Evolutionary conservation across 1,140 invertebrate species (phyloP), one percentile per base, ranked within the genome.

Genomic region (Ganaspis sp.): DNA sequence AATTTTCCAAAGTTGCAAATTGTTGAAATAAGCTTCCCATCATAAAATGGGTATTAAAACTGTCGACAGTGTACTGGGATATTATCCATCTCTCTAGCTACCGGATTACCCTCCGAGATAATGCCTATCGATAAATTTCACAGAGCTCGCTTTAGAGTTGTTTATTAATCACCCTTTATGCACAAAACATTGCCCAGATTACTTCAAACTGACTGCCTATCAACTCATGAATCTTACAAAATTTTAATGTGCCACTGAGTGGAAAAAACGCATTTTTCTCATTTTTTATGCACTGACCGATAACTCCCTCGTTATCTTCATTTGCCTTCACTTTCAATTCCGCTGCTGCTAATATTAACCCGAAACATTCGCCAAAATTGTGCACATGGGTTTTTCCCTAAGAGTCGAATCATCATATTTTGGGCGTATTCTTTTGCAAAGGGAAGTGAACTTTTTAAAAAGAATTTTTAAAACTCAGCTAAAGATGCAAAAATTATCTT

Each of bases 161-260:
- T 80, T 80, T 82, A 82, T 82, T 82, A 82, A 82, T 80, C 79
- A 80, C 74, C 75, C 23, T 78, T 82, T 80, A 82, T 78, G 73
- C 71, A 73, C 73, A 73, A 77, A 78, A 70, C 76, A 72, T 72
- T 78, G 81, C 29, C 42, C 69, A 69, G 81, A 75, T 78, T 80
- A 80, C 72, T 76, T 80, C 78, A 64, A 64, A 34, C 26, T 64
- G 11, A 64, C 58, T 64, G 58, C 58, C 58, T 64, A n/a, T 26
- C 23, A 64, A 64, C 58, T 64, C 58, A 64, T 29, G 23, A 64
- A 64, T 64, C 26, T 34, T 64, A 34, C 23, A 8, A 64, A 64
- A 64, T 64, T 64, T 64, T 64, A 64, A 64, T 64, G 58, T 21
- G 15, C 26, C 26, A 64, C 26, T 26, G 58, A 64, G 58, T 64